phyloP scores from a whole-genome alignment of 1,140 invertebrate genomes.

The Polypedilum vanderplanki region DNA sequence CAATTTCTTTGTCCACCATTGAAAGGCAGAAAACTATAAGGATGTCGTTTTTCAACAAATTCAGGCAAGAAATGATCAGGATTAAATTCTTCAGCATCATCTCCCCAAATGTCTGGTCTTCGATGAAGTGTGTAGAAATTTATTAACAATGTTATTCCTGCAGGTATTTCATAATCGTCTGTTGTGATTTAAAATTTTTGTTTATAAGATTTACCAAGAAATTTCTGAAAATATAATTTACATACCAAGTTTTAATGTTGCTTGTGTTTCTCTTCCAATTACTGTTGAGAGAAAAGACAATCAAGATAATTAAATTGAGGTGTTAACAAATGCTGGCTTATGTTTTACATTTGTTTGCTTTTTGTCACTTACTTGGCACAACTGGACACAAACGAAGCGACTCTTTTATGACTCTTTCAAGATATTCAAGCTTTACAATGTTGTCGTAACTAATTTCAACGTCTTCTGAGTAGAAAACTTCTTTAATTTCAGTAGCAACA shows the following conservation, averaged over 20 bases:
- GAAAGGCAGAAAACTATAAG: slow-evolving; percentile 49
- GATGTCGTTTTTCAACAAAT: slow-evolving; percentile 39
- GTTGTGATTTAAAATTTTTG: not conserved
- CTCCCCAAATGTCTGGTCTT: slow-evolving; percentile 35
- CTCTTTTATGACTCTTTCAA: slow-evolving; percentile 41
- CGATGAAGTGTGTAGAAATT: slow-evolving; percentile 36
- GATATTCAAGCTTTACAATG: slow-evolving; percentile 31
- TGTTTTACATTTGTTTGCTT: too few relatives aligned
- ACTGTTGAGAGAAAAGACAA: not conserved
- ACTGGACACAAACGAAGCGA: slow-evolving; percentile 48
- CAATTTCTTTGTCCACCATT: slow-evolving; percentile 52
- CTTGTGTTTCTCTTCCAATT: slow-evolving; percentile 40
- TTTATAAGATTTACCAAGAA: not conserved
- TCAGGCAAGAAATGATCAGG: slow-evolving; percentile 51
- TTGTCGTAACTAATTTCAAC: slow-evolving; percentile 29
- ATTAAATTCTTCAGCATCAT: slow-evolving; percentile 53
- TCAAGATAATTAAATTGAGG: too few relatives aligned
- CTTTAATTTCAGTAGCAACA: slow-evolving; percentile 43
- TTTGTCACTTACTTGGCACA: slow-evolving; percentile 45
- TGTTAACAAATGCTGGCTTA: too few relatives aligned
- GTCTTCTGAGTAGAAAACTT: slow-evolving; percentile 13
- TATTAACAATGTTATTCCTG: not conserved
- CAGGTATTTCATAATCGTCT: not conserved
- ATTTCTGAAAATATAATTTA: too few relatives aligned
- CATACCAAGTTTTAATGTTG: slow-evolving; percentile 30